Conservation (phyloP, 2,888 invertebrate genomes). For the Polymixis lichenea region DNA sequence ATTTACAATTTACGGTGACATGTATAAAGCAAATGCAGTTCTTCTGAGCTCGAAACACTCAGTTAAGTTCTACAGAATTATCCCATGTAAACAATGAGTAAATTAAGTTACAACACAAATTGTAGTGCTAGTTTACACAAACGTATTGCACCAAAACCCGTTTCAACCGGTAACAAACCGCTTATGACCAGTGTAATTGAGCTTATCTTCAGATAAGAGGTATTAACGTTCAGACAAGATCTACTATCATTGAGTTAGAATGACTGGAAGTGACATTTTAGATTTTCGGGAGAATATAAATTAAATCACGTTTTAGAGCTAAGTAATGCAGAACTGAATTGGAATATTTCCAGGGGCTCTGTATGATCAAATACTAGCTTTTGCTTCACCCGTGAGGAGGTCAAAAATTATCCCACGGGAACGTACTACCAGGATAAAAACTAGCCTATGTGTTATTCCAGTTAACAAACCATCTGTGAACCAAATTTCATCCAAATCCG, state of each 20-base stretch:
- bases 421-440: too few relatives aligned
- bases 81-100: not conserved
- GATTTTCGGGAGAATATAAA: not conserved
- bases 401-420: too few relatives aligned
- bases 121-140: constrained; percentile 31
- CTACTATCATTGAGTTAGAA: constrained; percentile 24
- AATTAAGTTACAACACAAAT: constrained; percentile 10
- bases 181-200: constrained; percentile 67
- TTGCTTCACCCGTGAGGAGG: not conserved
- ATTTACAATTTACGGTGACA: too few relatives aligned
- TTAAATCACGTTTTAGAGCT: not conserved
- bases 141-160: constrained; percentile 43
- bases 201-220: constrained; percentile 68
- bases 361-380: too few relatives aligned
- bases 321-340: not conserved
- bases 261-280: constrained; percentile 34
- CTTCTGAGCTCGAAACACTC: not conserved
- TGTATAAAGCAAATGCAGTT: not conserved
- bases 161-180: constrained; percentile 62
- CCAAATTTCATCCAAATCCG: too few relatives aligned
- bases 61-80: not conserved
- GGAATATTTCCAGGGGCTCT: not conserved
- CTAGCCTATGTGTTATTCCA: too few relatives aligned
- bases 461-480: too few relatives aligned
- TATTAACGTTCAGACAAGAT: constrained; percentile 65